phyloP scores from a whole-genome alignment of 2,113 vertebrate genomes.

The Turnix velox region DNA sequence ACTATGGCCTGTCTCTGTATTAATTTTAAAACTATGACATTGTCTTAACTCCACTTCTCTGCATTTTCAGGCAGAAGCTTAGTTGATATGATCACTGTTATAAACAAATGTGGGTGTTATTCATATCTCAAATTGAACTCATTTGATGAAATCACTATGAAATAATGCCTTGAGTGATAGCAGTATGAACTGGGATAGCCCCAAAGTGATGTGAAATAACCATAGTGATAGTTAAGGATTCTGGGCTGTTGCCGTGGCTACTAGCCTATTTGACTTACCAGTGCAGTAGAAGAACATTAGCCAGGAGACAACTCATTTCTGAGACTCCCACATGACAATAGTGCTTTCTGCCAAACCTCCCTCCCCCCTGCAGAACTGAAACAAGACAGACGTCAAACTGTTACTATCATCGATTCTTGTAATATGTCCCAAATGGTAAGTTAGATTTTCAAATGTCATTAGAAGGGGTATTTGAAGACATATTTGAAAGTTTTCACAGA shows the following conservation, averaged over 20 bases:
- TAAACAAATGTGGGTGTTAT: slow-evolving; percentile 3
- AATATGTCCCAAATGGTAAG: background rate
- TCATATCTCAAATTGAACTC: slow-evolving; percentile 7
- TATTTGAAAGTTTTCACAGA: background rate
- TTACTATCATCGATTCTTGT: slow-evolving; percentile 40
- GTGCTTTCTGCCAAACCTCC: slow-evolving; percentile 40
- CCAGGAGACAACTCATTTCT: slow-evolving; percentile 56
- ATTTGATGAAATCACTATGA: slow-evolving; percentile 41
- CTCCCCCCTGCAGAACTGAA: background rate
- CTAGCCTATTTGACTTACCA: slow-evolving; percentile 51
- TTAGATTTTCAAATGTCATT: slow-evolving; percentile 28
- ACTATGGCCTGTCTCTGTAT: background rate
- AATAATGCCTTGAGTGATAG: slow-evolving; percentile 44
- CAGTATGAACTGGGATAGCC: slow-evolving; percentile 42
- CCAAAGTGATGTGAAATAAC: slow-evolving; percentile 26
- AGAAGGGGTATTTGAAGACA: background rate
- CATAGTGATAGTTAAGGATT: slow-evolving; percentile 26
- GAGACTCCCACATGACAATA: slow-evolving; percentile 47
- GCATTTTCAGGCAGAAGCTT: background rate
- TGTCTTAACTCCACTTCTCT: background rate
- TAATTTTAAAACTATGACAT: background rate
- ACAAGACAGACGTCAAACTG: slow-evolving; percentile 54
- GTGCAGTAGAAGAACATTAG: slow-evolving; percentile 44
- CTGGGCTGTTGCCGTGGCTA: slow-evolving; percentile 55
- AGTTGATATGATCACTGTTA: background rate